Base-by-base conservation (phyloP, 2,113 vertebrate genomes). In the Misgurnus anguillicaudatus region DNA sequence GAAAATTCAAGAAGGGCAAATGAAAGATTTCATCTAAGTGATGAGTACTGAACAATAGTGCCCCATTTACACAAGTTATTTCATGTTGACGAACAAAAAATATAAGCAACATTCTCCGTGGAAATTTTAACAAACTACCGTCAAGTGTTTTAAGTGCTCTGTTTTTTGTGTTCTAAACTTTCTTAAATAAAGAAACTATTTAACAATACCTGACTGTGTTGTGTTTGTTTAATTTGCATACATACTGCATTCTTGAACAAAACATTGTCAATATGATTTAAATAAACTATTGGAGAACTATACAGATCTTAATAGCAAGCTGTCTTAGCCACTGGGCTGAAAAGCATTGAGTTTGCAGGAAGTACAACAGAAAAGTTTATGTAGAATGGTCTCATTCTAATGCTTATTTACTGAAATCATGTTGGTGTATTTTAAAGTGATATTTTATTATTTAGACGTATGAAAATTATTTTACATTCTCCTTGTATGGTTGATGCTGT, bases 1-100 rank as follows among this genome's bases (percentile, higher is more conserved):
- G 93, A 5, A 98, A 96, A 85, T 88, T 94, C 70, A 95, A 84
- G 72, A 96, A 90, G 82, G 90, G 91, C 0, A 98, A 95, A 84
- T 98, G 92, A 87, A 42, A 9, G 21, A 10, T 48, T 42, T 57
- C 39, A 14, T 24, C 6, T n/a, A 3, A 9, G 13, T 51, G 8
- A 61, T 4, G 38, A 48, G 16, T 47, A 9, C 14, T 16, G 42
- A 51, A 19, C 66, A 2, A 2, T 38, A 17, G 21, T 53, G 21
- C 0, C 19, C 11, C 13, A 47, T 24, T 63, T 42, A 42, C 41
- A 42, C 41, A 42, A 31, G 24, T 31, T 31, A 31, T 31, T n/a
- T n/a, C n/a, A n/a, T n/a, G n/a, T n/a, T n/a, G n/a, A n/a, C n/a
- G n/a, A n/a, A 11, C 21, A 36, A 70, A 53, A 68, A 42, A 31